Evolutionary conservation across 2,888 invertebrate genomes (phyloP).

Genomic region (Andrena chrysosceles): DNA sequence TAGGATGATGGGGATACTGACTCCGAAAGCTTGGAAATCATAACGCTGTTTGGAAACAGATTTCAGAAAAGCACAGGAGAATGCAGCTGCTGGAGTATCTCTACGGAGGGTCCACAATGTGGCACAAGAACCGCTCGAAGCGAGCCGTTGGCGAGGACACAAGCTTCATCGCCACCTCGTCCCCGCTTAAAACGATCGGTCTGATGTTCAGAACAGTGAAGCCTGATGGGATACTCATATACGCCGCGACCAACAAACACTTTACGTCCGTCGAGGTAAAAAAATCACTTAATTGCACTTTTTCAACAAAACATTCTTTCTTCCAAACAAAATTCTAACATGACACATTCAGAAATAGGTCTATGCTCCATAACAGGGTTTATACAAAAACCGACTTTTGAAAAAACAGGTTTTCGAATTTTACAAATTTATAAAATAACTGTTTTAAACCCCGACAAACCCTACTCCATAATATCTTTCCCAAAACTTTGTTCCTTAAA

Average conservation of each 20-base stretch:
- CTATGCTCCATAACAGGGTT: too few relatives aligned
- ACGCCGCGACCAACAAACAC: conserved; percentile 94
- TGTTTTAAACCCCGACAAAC: too few relatives aligned
- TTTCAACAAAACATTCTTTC: too few relatives aligned
- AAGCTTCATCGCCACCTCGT: conserved; percentile 71
- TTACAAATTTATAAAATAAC: too few relatives aligned
- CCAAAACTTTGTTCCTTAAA: too few relatives aligned
- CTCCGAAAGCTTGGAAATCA: too few relatives aligned
- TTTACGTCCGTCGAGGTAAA: conserved; percentile 92
- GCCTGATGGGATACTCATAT: conserved; percentile 92
- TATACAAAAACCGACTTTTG: too few relatives aligned
- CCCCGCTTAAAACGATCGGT: conserved; percentile 90
- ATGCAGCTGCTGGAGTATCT: conserved; percentile 94
- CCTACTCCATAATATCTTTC: too few relatives aligned
- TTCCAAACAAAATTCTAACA: background rate
- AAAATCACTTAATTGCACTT: too few relatives aligned
- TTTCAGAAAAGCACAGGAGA: conserved; percentile 93
- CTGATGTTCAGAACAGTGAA: conserved; percentile 93
- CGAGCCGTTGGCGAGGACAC: conserved; percentile 72
- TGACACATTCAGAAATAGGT: too few relatives aligned
- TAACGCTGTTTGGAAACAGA: conserved; percentile 77
- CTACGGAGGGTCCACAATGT: conserved; percentile 90
- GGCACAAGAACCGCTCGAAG: conserved; percentile 85
- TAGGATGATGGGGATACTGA: too few relatives aligned
- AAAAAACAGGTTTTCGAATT: too few relatives aligned